Evolutionary conservation across 2,888 invertebrate species (phyloP).

Genomic region (Patella ulyssiponensis): DNA sequence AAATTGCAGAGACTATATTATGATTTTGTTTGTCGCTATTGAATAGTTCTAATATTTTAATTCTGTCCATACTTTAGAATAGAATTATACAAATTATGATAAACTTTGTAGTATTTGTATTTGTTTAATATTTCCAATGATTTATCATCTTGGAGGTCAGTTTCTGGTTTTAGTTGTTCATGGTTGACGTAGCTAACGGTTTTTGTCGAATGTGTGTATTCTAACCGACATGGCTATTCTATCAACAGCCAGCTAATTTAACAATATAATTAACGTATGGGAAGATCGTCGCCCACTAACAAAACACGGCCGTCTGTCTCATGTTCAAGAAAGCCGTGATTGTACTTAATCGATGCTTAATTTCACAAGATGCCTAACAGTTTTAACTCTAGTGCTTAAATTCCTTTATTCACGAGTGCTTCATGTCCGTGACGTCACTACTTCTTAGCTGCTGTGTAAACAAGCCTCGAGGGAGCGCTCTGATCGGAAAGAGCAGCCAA

Average conservation of each 20-base stretch:
- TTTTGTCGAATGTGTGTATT: too few relatives aligned
- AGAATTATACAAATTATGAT: too few relatives aligned
- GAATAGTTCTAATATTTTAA: too few relatives aligned
- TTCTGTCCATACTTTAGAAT: too few relatives aligned
- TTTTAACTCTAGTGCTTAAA: not conserved
- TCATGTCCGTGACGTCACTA: not conserved
- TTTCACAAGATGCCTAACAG: slow-evolving; percentile 4
- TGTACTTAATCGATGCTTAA: slow-evolving; percentile 4
- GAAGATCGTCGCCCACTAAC: not conserved
- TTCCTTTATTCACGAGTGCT: not conserved
- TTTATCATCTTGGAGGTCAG: too few relatives aligned
- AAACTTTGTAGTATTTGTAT: too few relatives aligned
- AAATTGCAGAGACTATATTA: too few relatives aligned
- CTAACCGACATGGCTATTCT: too few relatives aligned
- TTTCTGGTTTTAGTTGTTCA: too few relatives aligned
- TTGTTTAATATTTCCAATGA: too few relatives aligned
- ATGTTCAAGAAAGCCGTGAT: not conserved
- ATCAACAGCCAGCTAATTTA: not conserved
- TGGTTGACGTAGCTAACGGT: too few relatives aligned
- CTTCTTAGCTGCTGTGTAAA: not conserved
- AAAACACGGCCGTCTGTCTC: not conserved
- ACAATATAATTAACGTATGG: not conserved
- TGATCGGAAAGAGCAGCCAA: slow-evolving; percentile 1
- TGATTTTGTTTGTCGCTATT: too few relatives aligned
- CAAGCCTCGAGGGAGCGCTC: not conserved